Conservation (phyloP, 30 jellyfish, hydroid and myxozoan species). For the Aurelia coerulea region DNA sequence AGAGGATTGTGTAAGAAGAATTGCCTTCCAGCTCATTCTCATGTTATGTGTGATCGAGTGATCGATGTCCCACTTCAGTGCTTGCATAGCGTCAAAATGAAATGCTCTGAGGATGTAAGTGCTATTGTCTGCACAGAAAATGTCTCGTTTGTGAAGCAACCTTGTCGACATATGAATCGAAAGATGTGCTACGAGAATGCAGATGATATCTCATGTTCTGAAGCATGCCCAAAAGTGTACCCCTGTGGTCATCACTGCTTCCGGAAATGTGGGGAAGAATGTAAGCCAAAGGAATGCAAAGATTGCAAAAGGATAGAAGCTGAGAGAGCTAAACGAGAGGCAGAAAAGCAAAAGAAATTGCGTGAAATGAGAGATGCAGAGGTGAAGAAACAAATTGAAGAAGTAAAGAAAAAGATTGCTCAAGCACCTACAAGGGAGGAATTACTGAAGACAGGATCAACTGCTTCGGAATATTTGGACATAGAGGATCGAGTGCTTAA, state of each 20-base stretch:
- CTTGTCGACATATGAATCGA: constrained; percentile 47
- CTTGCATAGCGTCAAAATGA: constrained; percentile 35
- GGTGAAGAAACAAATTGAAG: constrained; percentile 18
- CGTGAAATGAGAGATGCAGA: constrained; percentile 1
- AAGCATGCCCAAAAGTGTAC: constrained; percentile 33
- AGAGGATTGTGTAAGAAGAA: constrained; percentile 1
- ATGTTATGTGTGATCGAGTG: constrained; percentile 8
- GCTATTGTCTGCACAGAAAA: constrained; percentile 2
- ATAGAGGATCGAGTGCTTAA: constrained; percentile 71
- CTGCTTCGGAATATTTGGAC: constrained; percentile 45
- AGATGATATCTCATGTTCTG: constrained; percentile 34
- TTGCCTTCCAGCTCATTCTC: constrained; percentile 25
- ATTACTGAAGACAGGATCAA: constrained; percentile 31
- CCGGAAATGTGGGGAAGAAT: constrained; percentile 22
- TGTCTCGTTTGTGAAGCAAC: background rate
- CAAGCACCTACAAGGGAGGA: constrained; percentile 23
- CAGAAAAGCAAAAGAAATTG: constrained; percentile 21
- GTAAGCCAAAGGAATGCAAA: constrained; percentile 16
- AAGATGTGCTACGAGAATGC: constrained; percentile 44
- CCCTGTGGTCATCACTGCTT: constrained; percentile 53
- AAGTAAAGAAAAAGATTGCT: background rate
- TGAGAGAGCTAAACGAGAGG: constrained; percentile 6
- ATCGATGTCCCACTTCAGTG: constrained; percentile 23
- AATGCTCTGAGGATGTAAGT: constrained; percentile 33
- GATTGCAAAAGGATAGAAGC: constrained; percentile 15